Percentiles rank a stretch among this genome's conserved stretches.
These are phyloP conservation scores for Parasteatoda lunata DNA, from an alignment of 2,888 invertebrate species.

Conservation along the genomic window DNA sequence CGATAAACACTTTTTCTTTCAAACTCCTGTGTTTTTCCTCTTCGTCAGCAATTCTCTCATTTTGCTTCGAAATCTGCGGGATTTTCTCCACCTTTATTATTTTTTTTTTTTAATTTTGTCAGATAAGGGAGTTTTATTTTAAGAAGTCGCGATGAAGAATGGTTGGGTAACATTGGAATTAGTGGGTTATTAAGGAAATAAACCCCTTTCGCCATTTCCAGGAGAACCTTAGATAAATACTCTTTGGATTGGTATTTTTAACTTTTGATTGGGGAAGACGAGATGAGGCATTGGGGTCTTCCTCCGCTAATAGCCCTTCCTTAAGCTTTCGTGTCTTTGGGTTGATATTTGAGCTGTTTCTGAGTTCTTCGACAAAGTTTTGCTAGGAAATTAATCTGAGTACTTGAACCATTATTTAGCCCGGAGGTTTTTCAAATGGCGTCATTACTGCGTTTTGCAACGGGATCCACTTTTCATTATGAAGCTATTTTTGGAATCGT, in stretches of 20 bases:
- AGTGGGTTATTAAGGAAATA: conserved; percentile 46
- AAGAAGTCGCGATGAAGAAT: conserved; percentile 38
- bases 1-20: conserved; percentile 45
- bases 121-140: conserved; percentile 35
- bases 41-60: conserved; percentile 6
- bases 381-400: background rate
- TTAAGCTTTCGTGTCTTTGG: background rate
- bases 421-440: background rate
- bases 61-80: conserved; percentile 25
- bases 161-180: conserved; percentile 55
- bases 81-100: conserved; percentile 8
- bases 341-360: background rate
- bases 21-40: background rate
- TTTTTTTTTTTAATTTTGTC: conserved; percentile 13
- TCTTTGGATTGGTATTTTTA: conserved; percentile 46
- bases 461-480: background rate
- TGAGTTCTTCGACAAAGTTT: background rate
- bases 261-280: background rate
- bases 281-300: conserved; percentile 4
- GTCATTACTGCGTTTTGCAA: background rate
- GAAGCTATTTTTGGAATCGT: too few relatives aligned
- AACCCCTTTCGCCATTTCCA: conserved; percentile 17
- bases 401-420: background rate
- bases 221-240: background rate
- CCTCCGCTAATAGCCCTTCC: background rate